Percentiles rank a stretch among this genome's conserved stretches.
Evolutionary conservation across 2,888 invertebrate genomes (phyloP).

Genomic region (Schizaphis graminum): DNA sequence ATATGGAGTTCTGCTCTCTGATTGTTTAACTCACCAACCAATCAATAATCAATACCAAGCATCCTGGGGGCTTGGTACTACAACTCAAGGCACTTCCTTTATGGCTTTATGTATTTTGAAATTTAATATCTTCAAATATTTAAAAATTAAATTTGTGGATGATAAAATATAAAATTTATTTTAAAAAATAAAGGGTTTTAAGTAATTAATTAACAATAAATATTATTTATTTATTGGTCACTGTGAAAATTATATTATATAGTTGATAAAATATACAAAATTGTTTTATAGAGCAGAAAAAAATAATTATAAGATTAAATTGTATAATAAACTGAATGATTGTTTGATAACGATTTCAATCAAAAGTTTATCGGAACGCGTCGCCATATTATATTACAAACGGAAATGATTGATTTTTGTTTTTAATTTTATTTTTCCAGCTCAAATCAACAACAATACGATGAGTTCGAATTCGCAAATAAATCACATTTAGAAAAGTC

Average conservation of each 20-base stretch:
- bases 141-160: neutral
- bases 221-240: neutral
- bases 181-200: neutral
- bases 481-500: slow-evolving; percentile 65
- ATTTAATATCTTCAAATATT: neutral
- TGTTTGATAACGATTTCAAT: neutral
- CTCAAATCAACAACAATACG: slow-evolving; percentile 54
- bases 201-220: neutral
- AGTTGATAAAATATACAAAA: no score
- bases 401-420: neutral
- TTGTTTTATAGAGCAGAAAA: neutral
- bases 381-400: neutral
- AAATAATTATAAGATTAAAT: neutral
- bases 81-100: neutral
- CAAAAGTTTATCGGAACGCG: neutral
- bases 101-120: neutral
- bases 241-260: neutral
- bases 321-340: neutral
- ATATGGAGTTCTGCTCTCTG: no score
- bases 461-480: slow-evolving; percentile 58
- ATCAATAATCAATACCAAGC: no score
- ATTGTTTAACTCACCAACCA: no score
- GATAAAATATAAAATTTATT: neutral
- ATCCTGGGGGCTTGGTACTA: no score
- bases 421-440: slow-evolving; percentile 29